These are phyloP conservation scores for Apolygus lucorum DNA, from an alignment of 1,140 invertebrate species.

Conservation along the genomic window DNA sequence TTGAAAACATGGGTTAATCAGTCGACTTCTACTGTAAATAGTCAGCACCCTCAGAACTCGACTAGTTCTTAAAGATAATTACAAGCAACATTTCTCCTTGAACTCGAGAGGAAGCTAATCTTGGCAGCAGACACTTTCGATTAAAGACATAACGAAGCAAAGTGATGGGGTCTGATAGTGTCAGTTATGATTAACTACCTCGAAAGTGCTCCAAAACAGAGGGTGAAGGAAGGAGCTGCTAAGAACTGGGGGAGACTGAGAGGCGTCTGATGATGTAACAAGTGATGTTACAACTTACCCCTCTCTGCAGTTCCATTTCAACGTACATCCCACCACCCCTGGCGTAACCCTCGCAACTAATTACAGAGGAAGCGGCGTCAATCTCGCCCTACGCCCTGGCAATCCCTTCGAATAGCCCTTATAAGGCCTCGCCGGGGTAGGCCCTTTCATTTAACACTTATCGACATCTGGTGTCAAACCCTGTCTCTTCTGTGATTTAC, in stretches of 20 bases:
- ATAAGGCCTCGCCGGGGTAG: background rate
- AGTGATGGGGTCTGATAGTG: slow-evolving; percentile 12
- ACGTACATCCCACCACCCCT: background rate
- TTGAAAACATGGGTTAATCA: too few relatives aligned
- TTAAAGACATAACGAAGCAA: slow-evolving; percentile 8
- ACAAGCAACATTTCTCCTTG: too few relatives aligned
- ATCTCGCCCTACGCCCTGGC: background rate
- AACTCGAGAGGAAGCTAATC: slow-evolving; percentile 8
- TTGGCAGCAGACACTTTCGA: background rate
- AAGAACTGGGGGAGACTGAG: background rate
- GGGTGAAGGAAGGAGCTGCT: background rate
- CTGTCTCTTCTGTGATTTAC: slow-evolving; percentile 8
- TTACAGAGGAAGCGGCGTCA: background rate
- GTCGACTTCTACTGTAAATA: too few relatives aligned
- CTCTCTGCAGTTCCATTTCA: background rate
- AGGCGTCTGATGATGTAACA: background rate
- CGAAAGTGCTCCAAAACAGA: background rate
- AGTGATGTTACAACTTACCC: slow-evolving; percentile 1
- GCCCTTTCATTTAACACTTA: slow-evolving; percentile 6
- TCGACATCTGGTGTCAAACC: slow-evolving; percentile 4
- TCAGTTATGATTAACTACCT: slow-evolving; percentile 12
- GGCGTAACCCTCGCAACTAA: background rate
- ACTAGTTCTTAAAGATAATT: too few relatives aligned
- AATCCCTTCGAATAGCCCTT: too few relatives aligned
- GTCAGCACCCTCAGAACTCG: too few relatives aligned